Percentiles rank a stretch among this genome's conserved stretches.
Conservation (phyloP, 1,140 invertebrate species). For the Hyposmocoma kahamanoa region DNA sequence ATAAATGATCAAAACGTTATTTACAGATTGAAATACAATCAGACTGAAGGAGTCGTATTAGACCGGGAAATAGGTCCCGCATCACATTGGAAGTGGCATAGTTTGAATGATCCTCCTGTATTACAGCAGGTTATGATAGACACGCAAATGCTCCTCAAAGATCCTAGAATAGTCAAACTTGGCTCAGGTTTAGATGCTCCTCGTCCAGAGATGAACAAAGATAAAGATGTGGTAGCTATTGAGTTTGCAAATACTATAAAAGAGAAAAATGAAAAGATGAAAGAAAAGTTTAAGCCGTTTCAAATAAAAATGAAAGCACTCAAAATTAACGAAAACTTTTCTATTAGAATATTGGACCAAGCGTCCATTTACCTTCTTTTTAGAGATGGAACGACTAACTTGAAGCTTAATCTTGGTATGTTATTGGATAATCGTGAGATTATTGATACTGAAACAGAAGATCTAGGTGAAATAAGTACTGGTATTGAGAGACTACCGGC, state of each 20-base stretch:
- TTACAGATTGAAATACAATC: slow-evolving; percentile 59
- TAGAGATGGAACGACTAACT: slow-evolving; percentile 45
- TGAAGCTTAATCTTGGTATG: slow-evolving; percentile 63
- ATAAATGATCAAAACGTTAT: too few relatives aligned
- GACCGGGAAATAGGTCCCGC: slow-evolving; percentile 52
- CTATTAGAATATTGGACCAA: slow-evolving; percentile 56
- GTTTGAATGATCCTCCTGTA: slow-evolving; percentile 61
- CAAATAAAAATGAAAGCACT: slow-evolving; percentile 65
- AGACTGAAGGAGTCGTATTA: slow-evolving; percentile 60
- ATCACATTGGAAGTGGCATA: slow-evolving; percentile 66
- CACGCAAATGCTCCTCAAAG: slow-evolving; percentile 55
- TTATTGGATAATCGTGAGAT: slow-evolving; percentile 60
- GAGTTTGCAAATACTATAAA: slow-evolving; percentile 64
- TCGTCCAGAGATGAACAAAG: slow-evolving; percentile 29
- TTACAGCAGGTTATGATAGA: slow-evolving; percentile 65
- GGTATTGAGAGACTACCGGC: slow-evolving; percentile 49
- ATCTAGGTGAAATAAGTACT: slow-evolving; percentile 46
- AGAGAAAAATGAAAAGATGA: slow-evolving; percentile 54
- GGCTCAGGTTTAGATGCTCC: slow-evolving; percentile 24
- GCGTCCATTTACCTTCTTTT: slow-evolving; percentile 53
- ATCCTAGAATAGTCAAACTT: slow-evolving; percentile 51
- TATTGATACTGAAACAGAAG: slow-evolving; percentile 56
- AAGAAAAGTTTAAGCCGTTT: slow-evolving; percentile 59
- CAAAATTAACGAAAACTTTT: slow-evolving; percentile 62
- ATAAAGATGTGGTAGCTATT: slow-evolving; percentile 62